phyloP scores from a whole-genome alignment of 2,888 invertebrate species.

The Ellobium chinense region DNA sequence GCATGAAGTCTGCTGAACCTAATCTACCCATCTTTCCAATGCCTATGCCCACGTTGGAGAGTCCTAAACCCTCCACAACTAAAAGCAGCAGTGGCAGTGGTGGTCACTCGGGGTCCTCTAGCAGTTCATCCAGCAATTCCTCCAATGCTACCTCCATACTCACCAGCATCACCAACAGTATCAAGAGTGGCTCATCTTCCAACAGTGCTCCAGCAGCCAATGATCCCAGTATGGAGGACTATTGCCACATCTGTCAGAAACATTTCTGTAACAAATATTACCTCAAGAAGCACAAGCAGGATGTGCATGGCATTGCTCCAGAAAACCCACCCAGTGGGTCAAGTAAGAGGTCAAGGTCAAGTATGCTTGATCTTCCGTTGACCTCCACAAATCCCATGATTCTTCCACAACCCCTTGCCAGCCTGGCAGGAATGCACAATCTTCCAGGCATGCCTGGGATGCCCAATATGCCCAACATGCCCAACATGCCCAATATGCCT shows the following conservation, averaged over 20 bases:
- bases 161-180: conserved; percentile 44
- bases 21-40: conserved; percentile 32
- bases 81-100: conserved; percentile 8
- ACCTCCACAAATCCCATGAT: conserved; percentile 64
- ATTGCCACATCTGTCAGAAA: conserved; percentile 79
- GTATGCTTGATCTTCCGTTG: conserved; percentile 61
- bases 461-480: conserved; percentile 53
- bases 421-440: conserved; percentile 67
- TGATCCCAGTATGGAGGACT: conserved; percentile 77
- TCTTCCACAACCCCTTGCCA: conserved; percentile 72
- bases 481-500: conserved; percentile 1
- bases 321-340: conserved; percentile 73
- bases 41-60: conserved; percentile 30
- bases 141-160: conserved; percentile 52
- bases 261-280: conserved; percentile 81
- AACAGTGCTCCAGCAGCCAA: conserved; percentile 57
- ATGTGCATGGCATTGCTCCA: conserved; percentile 79
- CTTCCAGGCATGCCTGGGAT: conserved; percentile 49
- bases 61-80: neutral
- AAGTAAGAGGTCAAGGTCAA: conserved; percentile 58
- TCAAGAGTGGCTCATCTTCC: conserved; percentile 53
- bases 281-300: conserved; percentile 79
- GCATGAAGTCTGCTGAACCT: conserved; percentile 7
- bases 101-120: neutral
- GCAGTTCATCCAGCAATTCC: conserved; percentile 48